A percentile compares a stretch with the other conserved stretches of the same genome.
These are phyloP conservation scores for Archivesica marissinica DNA, from an alignment of 1,140 invertebrate genomes.

Conservation along the genomic window DNA sequence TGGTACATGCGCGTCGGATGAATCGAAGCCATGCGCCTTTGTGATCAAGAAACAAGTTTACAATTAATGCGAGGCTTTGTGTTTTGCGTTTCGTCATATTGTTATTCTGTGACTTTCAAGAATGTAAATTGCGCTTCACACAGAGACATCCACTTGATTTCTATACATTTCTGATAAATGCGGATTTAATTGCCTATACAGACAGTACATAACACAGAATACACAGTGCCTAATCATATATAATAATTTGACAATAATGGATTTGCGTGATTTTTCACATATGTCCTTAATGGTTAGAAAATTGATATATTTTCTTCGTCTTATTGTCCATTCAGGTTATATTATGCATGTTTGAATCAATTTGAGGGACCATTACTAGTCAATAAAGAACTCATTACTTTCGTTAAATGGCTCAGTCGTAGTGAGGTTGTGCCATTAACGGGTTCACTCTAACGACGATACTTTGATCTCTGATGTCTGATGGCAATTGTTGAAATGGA, in stretches of 20 bases:
- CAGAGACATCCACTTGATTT: too few relatives aligned
- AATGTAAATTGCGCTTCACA: too few relatives aligned
- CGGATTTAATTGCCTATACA: too few relatives aligned
- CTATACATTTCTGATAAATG: too few relatives aligned
- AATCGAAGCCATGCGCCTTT: too few relatives aligned
- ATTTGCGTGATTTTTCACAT: neutral
- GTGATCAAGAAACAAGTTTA: too few relatives aligned
- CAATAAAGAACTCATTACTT: slow-evolving; percentile 38
- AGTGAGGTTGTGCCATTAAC: neutral
- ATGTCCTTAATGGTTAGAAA: neutral
- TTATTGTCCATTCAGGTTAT: slow-evolving; percentile 16
- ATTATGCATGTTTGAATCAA: slow-evolving; percentile 3
- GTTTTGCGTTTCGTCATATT: too few relatives aligned
- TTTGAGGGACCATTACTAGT: neutral
- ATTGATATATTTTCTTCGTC: slow-evolving; percentile 39
- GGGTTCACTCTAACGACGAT: slow-evolving; percentile 1
- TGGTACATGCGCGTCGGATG: too few relatives aligned
- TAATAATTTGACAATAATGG: neutral
- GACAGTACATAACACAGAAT: too few relatives aligned
- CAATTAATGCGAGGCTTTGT: too few relatives aligned
- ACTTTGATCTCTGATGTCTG: slow-evolving; percentile 23
- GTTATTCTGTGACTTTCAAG: too few relatives aligned
- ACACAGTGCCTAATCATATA: neutral
- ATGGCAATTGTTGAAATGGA: slow-evolving; percentile 4
- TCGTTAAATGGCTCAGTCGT: neutral